Conservation (phyloP, 2,113 vertebrate species). For the Conger conger region DNA sequence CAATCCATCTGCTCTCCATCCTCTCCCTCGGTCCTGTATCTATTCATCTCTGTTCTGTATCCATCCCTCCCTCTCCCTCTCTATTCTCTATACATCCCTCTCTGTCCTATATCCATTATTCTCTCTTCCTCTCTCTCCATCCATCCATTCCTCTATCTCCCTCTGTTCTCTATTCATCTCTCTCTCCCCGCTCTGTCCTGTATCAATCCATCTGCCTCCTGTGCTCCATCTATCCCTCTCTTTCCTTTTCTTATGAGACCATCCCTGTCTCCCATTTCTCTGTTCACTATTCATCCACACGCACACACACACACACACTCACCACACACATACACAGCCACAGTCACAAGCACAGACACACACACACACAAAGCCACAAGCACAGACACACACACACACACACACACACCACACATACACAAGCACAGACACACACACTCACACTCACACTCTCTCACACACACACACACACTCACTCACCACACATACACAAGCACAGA, state of each 20-base stretch:
- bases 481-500: no score
- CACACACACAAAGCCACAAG: no score
- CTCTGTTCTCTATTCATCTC: constrained; percentile 27
- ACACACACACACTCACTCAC: no score
- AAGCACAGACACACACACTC: no score
- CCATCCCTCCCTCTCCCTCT: neutral
- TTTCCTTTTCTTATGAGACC: neutral
- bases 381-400: no score
- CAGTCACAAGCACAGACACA: no score
- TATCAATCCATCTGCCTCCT: constrained; percentile 5
- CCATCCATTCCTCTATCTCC: neutral
- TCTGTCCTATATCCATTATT: neutral
- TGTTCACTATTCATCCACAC: neutral
- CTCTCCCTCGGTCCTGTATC: neutral
- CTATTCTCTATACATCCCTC: neutral
- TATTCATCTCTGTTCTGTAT: constrained; percentile 21
- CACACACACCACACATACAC: no score
- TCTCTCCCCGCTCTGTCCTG: neutral
- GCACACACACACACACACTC: no score
- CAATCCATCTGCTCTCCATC: neutral
- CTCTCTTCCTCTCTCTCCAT: constrained; percentile 35
- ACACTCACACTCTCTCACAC: no score
- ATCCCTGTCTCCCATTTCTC: neutral
- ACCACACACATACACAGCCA: no score
- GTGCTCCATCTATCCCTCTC: neutral